These are phyloP conservation scores for Epinotia bilunana DNA, from an alignment of 2,888 invertebrate species.

Conservation along the genomic window DNA sequence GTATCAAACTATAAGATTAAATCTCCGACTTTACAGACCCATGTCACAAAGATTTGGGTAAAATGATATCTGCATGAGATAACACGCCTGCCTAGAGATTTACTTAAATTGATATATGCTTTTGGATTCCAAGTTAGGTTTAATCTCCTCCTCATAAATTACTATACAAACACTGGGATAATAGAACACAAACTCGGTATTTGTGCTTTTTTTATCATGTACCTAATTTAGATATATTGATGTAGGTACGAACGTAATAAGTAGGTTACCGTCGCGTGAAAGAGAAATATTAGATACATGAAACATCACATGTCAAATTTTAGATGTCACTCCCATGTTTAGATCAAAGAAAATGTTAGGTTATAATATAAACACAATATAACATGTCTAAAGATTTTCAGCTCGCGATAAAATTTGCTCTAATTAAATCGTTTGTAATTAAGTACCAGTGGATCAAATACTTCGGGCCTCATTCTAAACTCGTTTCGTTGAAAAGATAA, in stretches of 20 bases:
- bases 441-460: slow-evolving; percentile 22
- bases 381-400: background rate
- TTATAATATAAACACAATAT: background rate
- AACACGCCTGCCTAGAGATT: slow-evolving; percentile 15
- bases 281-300: too few relatives aligned
- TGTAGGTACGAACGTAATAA: too few relatives aligned
- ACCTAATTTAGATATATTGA: too few relatives aligned
- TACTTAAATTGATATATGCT: slow-evolving; percentile 11
- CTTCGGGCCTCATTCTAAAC: slow-evolving; percentile 28
- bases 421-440: background rate
- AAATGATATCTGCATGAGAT: slow-evolving; percentile 36
- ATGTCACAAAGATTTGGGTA: slow-evolving; percentile 59
- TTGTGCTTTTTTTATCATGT: background rate
- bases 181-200: background rate
- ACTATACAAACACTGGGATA: slow-evolving; percentile 4
- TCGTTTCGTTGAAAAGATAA: slow-evolving; percentile 37
- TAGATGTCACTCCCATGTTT: background rate
- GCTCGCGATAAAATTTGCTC: background rate
- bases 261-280: too few relatives aligned
- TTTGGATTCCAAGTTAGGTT: slow-evolving; percentile 1
- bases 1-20: slow-evolving; percentile 55
- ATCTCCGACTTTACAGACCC: slow-evolving; percentile 64
- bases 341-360: background rate
- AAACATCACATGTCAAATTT: too few relatives aligned
- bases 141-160: background rate